Base-by-base conservation (phyloP, 2,113 vertebrate species). In the Smithornis capensis region DNA sequence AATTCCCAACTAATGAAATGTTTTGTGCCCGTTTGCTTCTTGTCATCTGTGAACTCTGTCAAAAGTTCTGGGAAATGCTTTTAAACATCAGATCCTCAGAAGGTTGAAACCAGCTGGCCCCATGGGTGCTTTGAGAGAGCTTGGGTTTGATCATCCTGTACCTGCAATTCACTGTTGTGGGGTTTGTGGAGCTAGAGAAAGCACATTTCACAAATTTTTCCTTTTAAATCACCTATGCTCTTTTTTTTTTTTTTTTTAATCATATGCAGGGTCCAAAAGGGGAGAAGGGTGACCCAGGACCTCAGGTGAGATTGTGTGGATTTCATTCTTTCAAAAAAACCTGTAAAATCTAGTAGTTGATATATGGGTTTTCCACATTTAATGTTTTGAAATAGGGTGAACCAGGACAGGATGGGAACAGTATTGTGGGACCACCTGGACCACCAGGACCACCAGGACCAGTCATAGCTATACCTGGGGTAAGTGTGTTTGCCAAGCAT, bases 361-460 rank as follows among this genome's bases (percentile, higher is more conserved):
- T 79, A 35, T 60, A 52, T 33, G 47, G 19, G 17, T 18, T 94
- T 57, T 59, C 31, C 9, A 76, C 22, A 31, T 80, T 14, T 57
- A 45, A 59, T 90, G 50, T 59, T 62, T 96, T 35, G 37, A 95
- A 92, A 83, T 57, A 99, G 99, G 99, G 99, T 31, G 98, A 99
- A 67, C 97, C 93, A 38, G 99, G 99, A 67, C 74, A 81, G 31
- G 97, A 99, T 0, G 99, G 99, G 31, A 75, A 79, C 31, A 97
- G 98, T 87, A 79, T 98, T 19, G 86, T 98, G 12, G 99, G 99
- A 15, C 98, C 98, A 0, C 98, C 99, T 8, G 99, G 99, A 14
- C 98, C 98, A 33, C 98, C 98, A 23, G 99, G 99, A 53, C 98
- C 98, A 7, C 98, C 98, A 3, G 99, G 99, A 74, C 96, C 96